Percentiles rank a stretch among this genome's conserved stretches.
These are phyloP conservation scores for Spondyliosoma cantharus DNA, from an alignment of 2,797 vertebrate species.

Conservation along the genomic window DNA sequence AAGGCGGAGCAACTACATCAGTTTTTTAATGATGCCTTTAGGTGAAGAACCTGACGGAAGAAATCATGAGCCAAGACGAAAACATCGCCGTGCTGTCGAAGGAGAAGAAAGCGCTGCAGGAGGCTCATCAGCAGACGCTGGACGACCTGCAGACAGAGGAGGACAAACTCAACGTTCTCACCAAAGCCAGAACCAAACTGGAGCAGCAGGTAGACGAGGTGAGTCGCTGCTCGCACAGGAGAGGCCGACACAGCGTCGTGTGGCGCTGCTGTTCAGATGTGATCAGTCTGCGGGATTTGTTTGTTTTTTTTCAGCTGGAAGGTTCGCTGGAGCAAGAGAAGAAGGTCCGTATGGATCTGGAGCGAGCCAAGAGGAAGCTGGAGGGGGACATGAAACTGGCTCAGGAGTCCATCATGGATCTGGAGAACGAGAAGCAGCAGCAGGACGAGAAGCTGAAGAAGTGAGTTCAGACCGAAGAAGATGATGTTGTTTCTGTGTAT, in stretches of 20 bases:
- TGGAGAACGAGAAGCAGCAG: slow-evolving; percentile 87
- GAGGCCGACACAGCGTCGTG: too few species aligned
- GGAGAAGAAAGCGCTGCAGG: slow-evolving; percentile 82
- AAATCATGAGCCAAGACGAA: slow-evolving; percentile 85
- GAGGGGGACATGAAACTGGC: slow-evolving; percentile 88
- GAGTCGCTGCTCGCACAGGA: slow-evolving; percentile 28
- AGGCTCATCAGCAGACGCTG: slow-evolving; percentile 84
- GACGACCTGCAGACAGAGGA: slow-evolving; percentile 87
- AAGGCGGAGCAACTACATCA: background rate
- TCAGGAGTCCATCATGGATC: slow-evolving; percentile 85
- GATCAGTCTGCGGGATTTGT: background rate
- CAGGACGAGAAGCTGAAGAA: slow-evolving; percentile 88
- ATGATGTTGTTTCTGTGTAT: too few species aligned
- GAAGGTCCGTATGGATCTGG: slow-evolving; percentile 85
- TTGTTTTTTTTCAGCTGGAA: slow-evolving; percentile 79
- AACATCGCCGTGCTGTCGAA: slow-evolving; percentile 82
- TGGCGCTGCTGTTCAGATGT: rapidly evolving
- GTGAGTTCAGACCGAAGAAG: slow-evolving; percentile 59
- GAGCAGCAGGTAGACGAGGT: slow-evolving; percentile 90
- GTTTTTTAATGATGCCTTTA: slow-evolving; percentile 41
- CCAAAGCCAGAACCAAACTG: slow-evolving; percentile 86
- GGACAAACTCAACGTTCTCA: slow-evolving; percentile 86
- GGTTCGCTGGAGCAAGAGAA: slow-evolving; percentile 87
- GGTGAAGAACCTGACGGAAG: slow-evolving; percentile 88
- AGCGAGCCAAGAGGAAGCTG: slow-evolving; percentile 86